Evolutionary conservation across 2,888 invertebrate genomes (phyloP).

Genomic region (Metallyticus violacea): DNA sequence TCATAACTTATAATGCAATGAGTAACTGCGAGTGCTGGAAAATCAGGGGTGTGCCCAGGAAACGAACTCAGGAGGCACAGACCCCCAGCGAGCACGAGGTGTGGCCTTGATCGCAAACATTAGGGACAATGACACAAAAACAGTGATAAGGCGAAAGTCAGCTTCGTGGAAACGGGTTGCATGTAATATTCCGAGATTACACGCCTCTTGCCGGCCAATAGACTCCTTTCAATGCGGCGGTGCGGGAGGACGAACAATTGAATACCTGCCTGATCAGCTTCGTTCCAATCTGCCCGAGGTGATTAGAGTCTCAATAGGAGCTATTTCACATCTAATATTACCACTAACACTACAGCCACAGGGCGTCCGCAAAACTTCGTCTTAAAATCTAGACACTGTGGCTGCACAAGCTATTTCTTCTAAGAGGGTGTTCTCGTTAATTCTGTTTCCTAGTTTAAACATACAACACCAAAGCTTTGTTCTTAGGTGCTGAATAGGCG

Average conservation of each 20-base stretch:
- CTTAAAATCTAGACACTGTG: no score
- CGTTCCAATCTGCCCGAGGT: neutral
- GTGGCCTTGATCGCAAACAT: neutral
- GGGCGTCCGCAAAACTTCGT: no score
- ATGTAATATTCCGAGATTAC: neutral
- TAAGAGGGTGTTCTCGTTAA: no score
- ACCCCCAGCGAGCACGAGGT: no score
- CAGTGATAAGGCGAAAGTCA: neutral
- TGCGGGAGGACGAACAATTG: neutral
- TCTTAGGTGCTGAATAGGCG: no score
- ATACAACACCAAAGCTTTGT: no score
- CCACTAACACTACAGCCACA: neutral
- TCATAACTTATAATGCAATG: no score
- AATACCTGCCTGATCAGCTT: neutral
- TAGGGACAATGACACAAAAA: neutral
- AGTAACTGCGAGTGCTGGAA: no score
- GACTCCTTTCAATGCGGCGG: slow-evolving; percentile 2
- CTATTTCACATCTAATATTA: neutral
- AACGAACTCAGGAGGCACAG: no score
- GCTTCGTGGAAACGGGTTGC: neutral
- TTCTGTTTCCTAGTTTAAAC: no score
- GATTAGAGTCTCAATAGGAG: neutral
- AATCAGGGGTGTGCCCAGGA: no score
- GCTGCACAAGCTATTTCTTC: no score
- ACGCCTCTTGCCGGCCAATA: neutral